Percentiles rank a stretch among this genome's conserved stretches.
Conservation (phyloP, 2,888 invertebrate species). For the Teleiodes luculella region DNA sequence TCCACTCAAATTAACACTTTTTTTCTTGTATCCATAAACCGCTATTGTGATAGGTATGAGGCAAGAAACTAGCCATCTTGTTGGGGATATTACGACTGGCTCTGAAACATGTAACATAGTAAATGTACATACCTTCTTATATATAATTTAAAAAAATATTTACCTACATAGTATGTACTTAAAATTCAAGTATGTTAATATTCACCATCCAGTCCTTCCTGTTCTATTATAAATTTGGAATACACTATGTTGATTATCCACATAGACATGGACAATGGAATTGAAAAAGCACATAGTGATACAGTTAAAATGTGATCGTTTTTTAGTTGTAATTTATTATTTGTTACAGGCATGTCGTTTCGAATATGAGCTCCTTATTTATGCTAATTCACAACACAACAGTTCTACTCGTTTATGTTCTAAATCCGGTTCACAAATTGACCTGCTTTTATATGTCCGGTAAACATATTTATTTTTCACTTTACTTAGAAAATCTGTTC, state of each 20-base stretch:
- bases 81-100: slow-evolving; percentile 79
- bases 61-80: slow-evolving; percentile 82
- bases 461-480: no score
- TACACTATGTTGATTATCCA: slow-evolving; percentile 86
- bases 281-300: slow-evolving; percentile 81
- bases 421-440: slow-evolving; percentile 9
- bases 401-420: not conserved
- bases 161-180: no score
- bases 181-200: no score
- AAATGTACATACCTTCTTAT: no score
- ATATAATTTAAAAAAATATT: no score
- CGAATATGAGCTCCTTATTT: not conserved
- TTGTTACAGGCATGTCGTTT: slow-evolving; percentile 1
- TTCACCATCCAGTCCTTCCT: slow-evolving; percentile 77
- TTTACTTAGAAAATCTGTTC: no score
- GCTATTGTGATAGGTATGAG: slow-evolving; percentile 82
- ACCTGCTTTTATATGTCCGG: not conserved
- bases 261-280: slow-evolving; percentile 87
- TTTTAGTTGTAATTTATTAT: slow-evolving; percentile 32
- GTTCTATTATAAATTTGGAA: slow-evolving; percentile 73
- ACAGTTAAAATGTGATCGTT: slow-evolving; percentile 76
- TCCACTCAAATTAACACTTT: slow-evolving; percentile 84
- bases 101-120: slow-evolving; percentile 63
- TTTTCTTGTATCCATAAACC: slow-evolving; percentile 82
- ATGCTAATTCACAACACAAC: not conserved